These are phyloP conservation scores for Myoxocephalus aenaeus DNA, from an alignment of 2,797 vertebrate species.

Conservation along the genomic window DNA sequence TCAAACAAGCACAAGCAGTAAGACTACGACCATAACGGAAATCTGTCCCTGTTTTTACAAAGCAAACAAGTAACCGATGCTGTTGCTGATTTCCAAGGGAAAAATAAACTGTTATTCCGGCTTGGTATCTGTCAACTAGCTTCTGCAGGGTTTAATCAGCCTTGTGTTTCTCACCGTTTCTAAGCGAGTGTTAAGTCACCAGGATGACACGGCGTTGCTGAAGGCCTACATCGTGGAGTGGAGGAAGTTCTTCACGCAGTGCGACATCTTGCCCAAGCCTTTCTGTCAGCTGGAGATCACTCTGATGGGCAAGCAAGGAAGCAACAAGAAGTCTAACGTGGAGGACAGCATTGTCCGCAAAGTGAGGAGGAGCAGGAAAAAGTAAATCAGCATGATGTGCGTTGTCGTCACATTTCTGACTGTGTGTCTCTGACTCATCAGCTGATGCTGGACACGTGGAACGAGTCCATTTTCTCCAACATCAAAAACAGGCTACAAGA, in stretches of 20 bases:
- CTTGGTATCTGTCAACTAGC: not conserved
- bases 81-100: not conserved
- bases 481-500: constrained; percentile 97
- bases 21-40: not conserved
- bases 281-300: constrained; percentile 98
- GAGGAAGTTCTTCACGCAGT: constrained; percentile 99
- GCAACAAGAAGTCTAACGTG: constrained; percentile 96
- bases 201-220: constrained; percentile 95
- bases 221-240: constrained; percentile 98
- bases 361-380: constrained; percentile 78
- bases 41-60: not conserved
- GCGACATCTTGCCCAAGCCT: constrained; percentile 96
- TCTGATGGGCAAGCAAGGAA: constrained; percentile 90
- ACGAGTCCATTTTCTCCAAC: constrained; percentile 98
- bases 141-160: not conserved
- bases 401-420: not conserved
- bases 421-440: constrained; percentile 57
- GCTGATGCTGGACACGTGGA: constrained; percentile 98
- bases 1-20: constrained; percentile 97
- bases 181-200: constrained; percentile 96
- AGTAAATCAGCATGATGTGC: not conserved
- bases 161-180: constrained; percentile 23
- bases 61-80: not conserved
- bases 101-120: not conserved
- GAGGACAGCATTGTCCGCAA: constrained; percentile 98